A percentile compares a stretch with the other conserved stretches of the same genome.
These are phyloP conservation scores for Saccopteryx bilineata DNA, from an alignment of 2,113 vertebrate species.

Conservation along the genomic window DNA sequence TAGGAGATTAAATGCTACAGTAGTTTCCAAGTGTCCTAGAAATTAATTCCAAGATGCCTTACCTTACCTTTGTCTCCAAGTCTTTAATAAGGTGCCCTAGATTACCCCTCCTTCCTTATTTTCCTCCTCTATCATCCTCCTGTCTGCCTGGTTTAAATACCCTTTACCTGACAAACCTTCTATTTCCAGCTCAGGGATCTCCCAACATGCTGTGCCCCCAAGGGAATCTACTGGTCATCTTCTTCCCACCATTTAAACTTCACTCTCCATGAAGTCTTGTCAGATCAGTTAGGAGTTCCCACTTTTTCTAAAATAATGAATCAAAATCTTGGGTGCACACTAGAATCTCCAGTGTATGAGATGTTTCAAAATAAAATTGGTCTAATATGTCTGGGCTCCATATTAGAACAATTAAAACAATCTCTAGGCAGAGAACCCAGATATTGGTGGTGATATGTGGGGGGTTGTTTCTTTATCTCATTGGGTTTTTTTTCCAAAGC, in stretches of 20 bases:
- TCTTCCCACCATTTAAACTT: conserved; percentile 36
- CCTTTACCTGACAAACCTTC: neutral
- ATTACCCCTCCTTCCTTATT: conserved; percentile 13
- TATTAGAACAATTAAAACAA: conserved; percentile 28
- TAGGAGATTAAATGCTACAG: conserved; percentile 70
- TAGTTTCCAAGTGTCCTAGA: conserved; percentile 78
- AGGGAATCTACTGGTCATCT: conserved; percentile 38
- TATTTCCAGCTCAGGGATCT: neutral
- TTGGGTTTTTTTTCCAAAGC: neutral
- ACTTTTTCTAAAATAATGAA: conserved; percentile 63
- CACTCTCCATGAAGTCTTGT: conserved; percentile 25
- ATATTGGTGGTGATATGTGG: neutral
- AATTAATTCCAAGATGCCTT: conserved; percentile 73
- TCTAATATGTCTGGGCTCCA: neutral
- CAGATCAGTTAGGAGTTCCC: neutral
- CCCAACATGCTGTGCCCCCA: neutral
- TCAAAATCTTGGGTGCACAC: neutral
- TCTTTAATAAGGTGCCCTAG: conserved; percentile 54
- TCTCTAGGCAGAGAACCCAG: neutral
- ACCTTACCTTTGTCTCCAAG: conserved; percentile 61
- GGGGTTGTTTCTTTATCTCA: neutral
- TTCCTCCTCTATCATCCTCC: neutral
- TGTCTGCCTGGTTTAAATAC: neutral
- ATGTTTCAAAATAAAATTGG: neutral
- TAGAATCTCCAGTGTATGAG: neutral